These are phyloP conservation scores for Otus sunia DNA, from an alignment of 2,113 vertebrate species.

Conservation along the genomic window DNA sequence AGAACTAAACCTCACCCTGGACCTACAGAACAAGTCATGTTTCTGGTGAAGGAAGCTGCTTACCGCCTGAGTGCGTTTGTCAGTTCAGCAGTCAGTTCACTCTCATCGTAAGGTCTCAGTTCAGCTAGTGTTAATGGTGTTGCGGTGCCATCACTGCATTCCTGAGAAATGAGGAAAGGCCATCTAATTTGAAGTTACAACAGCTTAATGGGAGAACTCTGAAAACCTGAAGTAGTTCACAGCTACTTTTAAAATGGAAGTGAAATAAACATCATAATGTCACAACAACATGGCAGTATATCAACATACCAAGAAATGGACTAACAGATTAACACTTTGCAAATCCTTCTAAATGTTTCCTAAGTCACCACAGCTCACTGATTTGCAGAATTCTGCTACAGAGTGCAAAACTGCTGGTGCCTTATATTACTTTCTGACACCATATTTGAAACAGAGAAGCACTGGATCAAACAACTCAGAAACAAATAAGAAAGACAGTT, in stretches of 20 bases:
- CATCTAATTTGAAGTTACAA: not conserved
- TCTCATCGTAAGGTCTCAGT: slow-evolving; percentile 73
- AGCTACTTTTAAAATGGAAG: not conserved
- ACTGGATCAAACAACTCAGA: not conserved
- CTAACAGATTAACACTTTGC: not conserved
- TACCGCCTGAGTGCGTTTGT: slow-evolving; percentile 80
- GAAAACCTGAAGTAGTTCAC: not conserved
- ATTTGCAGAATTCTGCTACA: not conserved
- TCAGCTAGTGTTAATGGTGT: slow-evolving; percentile 73
- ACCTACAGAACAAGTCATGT: not conserved
- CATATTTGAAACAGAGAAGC: not conserved
- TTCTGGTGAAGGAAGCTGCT: not conserved
- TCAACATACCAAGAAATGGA: not conserved
- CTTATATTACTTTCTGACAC: not conserved
- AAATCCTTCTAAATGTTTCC: not conserved
- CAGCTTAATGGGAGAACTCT: not conserved
- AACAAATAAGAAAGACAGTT: not conserved
- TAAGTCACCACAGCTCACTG: not conserved
- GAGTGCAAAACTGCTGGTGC: not conserved
- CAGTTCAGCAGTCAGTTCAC: slow-evolving; percentile 81
- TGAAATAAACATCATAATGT: not conserved
- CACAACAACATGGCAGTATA: not conserved
- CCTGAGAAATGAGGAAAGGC: slow-evolving; percentile 65
- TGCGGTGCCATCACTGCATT: slow-evolving; percentile 72
- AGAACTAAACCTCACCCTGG: not conserved